Evolutionary conservation across 2,888 invertebrate species (phyloP), one percentile per base, ranked within the genome.

Genomic region (Peribatodes rhomboidaria): DNA sequence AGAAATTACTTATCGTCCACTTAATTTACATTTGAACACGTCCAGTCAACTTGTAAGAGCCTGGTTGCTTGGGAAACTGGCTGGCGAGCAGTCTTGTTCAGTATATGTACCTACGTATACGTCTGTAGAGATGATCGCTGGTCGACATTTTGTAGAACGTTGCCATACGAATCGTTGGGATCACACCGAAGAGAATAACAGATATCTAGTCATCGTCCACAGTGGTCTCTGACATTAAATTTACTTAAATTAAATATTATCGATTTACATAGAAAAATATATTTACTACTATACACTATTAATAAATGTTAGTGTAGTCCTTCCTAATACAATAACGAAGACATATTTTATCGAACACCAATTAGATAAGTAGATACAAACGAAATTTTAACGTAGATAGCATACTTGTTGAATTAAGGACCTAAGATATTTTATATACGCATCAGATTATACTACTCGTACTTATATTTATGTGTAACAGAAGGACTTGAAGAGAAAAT

Each of bases 321-420:
- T 80, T 80, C 76, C 73, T 78, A 71, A 69, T 69, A 74, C 76
- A 74, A 73, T 78, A 81, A 82, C 82, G 78, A 85, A 81, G 83
- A 85, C 86, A 88, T 86, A 88, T 88, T 88, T 76, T 85, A 88
- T 83, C 82, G 80, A 90, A 90, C 91, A 90, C 90, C 91, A 90
- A 90, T 73, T 90, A 91, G 88, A 77, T 85, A 83, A 82, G 83
- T 88, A 89, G 85, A 80, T 83, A 86, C 82, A 84, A 84, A 76
- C 73, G 65, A 81, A 80, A 78, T 80, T 82, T 74, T 77, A 75
- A 74, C 63, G 69, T 75, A 78, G 71, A 75, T 73, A 73, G 73
- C 56, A 49, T 67, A 68, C 46, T 68, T 65, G 63, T 63, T 64
- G 61, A 37, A 69, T 67, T 71, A 67, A 61, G 49, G 22, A 47